phyloP scores from a whole-genome alignment of 1,140 invertebrate species.

The Penaeus vannamei region DNA sequence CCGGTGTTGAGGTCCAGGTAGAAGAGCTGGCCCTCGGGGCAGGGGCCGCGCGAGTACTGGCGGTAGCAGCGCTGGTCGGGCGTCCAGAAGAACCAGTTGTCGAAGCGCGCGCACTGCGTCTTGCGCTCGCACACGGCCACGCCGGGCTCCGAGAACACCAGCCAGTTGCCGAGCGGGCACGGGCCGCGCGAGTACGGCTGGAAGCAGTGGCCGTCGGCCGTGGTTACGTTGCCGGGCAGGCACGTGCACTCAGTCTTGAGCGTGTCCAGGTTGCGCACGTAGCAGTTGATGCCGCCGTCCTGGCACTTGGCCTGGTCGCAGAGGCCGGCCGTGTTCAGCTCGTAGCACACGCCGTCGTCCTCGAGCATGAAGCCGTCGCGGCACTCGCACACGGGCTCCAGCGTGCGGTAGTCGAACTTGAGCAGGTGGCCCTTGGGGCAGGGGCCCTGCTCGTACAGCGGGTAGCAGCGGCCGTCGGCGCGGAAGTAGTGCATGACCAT shows the following conservation, averaged over 20 bases:
- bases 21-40: slow-evolving; percentile 69
- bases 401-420: slow-evolving; percentile 69
- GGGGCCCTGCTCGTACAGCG: slow-evolving; percentile 69
- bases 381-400: slow-evolving; percentile 68
- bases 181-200: slow-evolving; percentile 69
- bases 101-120: slow-evolving; percentile 69
- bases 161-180: slow-evolving; percentile 69
- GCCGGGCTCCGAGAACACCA: slow-evolving; percentile 68
- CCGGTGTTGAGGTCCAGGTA: slow-evolving; percentile 69
- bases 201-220: slow-evolving; percentile 68
- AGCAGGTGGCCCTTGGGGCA: slow-evolving; percentile 68
- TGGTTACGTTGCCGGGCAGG: slow-evolving; percentile 66
- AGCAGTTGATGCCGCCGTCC: slow-evolving; percentile 68
- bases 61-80: slow-evolving; percentile 69
- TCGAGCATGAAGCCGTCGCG: slow-evolving; percentile 69
- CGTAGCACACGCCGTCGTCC: slow-evolving; percentile 69
- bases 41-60: slow-evolving; percentile 69
- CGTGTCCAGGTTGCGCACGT: slow-evolving; percentile 68
- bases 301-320: slow-evolving; percentile 65
- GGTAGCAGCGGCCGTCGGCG: slow-evolving; percentile 65
- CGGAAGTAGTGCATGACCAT: slow-evolving; percentile 69
- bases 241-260: slow-evolving; percentile 69
- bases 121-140: slow-evolving; percentile 68
- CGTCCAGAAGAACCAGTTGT: slow-evolving; percentile 70
- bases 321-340: slow-evolving; percentile 69